A percentile compares a stretch with the other conserved stretches of the same genome.
Conservation (phyloP, 2,888 invertebrate genomes). For the Lymantria monacha region DNA sequence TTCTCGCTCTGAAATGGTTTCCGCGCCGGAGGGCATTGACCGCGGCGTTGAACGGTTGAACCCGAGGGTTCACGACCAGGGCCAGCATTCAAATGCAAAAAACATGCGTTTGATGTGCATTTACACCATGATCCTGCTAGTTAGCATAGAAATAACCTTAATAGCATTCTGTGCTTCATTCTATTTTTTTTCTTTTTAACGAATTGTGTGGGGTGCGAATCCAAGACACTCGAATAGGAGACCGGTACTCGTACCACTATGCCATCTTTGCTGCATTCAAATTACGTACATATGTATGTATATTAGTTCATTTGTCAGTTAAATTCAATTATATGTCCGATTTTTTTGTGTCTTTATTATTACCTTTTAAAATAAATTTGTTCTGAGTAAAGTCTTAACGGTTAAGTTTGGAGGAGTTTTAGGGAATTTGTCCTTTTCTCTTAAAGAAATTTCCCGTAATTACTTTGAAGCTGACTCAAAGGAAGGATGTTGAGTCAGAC, state of each 20-base stretch:
- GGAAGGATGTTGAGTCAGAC: slow-evolving; percentile 2
- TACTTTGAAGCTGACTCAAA: background rate
- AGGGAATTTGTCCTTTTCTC: background rate
- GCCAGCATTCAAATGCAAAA: slow-evolving; percentile 45
- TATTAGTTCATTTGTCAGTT: no score
- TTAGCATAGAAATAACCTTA: no score
- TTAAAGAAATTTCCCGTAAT: background rate
- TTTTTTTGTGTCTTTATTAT: no score
- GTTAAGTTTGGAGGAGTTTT: slow-evolving; percentile 15
- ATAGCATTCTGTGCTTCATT: no score
- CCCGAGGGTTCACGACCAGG: slow-evolving; percentile 63
- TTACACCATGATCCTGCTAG: slow-evolving; percentile 13
- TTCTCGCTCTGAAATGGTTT: slow-evolving; percentile 42
- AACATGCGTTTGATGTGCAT: slow-evolving; percentile 37
- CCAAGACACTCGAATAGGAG: no score
- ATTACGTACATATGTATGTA: no score
- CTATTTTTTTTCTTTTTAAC: no score
- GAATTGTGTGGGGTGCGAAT: no score
- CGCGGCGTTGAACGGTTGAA: slow-evolving; percentile 38
- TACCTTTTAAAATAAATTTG: no score
- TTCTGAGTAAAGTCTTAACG: slow-evolving; percentile 7
- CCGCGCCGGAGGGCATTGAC: slow-evolving; percentile 48
- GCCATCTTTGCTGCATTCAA: no score
- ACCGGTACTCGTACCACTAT: no score
- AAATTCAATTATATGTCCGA: no score